Conservation (phyloP, 30 jellyfish, hydroid and myxozoan species). For the Calvadosia cruxmelitensis region DNA sequence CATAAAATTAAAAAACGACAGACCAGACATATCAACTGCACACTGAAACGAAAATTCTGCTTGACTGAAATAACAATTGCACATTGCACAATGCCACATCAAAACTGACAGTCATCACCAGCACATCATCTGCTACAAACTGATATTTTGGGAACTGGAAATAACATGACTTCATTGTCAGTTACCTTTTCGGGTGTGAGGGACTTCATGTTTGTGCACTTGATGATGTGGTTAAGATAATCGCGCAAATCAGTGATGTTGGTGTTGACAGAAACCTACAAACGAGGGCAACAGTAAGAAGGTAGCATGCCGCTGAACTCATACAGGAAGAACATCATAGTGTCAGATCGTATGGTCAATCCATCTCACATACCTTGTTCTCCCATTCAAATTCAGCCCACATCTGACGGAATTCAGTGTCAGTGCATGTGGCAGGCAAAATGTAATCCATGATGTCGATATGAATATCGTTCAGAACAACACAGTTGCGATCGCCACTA, state of each 20-base stretch:
- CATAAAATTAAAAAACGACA: too few species aligned
- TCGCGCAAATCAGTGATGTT: conserved; percentile 74
- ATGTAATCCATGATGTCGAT: conserved; percentile 87
- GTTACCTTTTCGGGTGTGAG: conserved; percentile 87
- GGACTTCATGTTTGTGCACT: conserved; percentile 81
- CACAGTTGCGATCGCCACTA: conserved; percentile 89
- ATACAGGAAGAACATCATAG: neutral
- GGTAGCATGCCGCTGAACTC: neutral
- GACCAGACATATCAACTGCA: too few species aligned
- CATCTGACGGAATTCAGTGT: conserved; percentile 73
- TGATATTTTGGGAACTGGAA: too few species aligned
- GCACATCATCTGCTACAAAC: too few species aligned
- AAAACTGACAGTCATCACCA: too few species aligned
- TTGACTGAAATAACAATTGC: too few species aligned
- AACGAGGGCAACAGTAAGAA: neutral
- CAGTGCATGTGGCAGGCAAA: conserved; percentile 85
- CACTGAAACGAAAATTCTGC: too few species aligned
- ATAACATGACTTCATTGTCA: too few species aligned
- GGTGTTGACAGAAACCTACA: conserved; percentile 70
- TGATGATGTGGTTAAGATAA: conserved; percentile 63
- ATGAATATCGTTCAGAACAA: conserved; percentile 73
- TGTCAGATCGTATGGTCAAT: neutral
- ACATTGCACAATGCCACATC: too few species aligned
- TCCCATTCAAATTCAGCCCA: conserved; percentile 99
- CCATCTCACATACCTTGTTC: conserved; percentile 42